Evolutionary conservation across 2,113 vertebrate genomes (phyloP).

Genomic region (Psittacus erithacus): DNA sequence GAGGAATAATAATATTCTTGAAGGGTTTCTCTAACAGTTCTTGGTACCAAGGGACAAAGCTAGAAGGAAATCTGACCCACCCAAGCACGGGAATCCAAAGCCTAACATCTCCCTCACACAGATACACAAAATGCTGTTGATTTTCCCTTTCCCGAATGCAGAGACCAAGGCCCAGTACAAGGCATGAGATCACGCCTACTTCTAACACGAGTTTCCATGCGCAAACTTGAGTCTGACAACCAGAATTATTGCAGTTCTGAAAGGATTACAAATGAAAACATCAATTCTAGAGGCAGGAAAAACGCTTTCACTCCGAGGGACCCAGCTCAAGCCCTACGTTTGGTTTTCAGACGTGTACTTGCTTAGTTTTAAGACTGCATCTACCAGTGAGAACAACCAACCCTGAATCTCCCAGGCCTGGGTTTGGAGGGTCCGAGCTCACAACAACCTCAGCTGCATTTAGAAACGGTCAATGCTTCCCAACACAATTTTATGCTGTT

Average conservation of each 20-base stretch:
- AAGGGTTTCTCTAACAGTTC: neutral
- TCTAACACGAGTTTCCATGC: neutral
- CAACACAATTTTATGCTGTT: neutral
- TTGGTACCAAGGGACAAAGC: neutral
- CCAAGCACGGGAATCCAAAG: neutral
- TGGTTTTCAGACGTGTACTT: neutral
- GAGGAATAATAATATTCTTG: neutral
- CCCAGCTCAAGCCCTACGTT: neutral
- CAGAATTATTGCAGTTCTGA: neutral
- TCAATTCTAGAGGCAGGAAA: neutral
- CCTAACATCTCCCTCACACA: rapidly evolving
- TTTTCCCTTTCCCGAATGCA: neutral
- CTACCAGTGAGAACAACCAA: neutral
- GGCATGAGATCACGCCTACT: neutral
- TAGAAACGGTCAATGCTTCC: neutral
- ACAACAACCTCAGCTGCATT: neutral
- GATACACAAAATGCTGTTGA: neutral
- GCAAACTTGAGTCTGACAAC: neutral
- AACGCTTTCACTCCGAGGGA: rapidly evolving
- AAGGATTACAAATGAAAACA: neutral
- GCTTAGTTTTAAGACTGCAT: neutral
- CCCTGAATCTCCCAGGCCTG: neutral
- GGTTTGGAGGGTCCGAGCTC: neutral
- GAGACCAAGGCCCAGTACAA: neutral
- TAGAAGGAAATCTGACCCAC: neutral